phyloP scores from a whole-genome alignment of 2,113 vertebrate genomes.

The Sinocyclocheilus anophthalmus region DNA sequence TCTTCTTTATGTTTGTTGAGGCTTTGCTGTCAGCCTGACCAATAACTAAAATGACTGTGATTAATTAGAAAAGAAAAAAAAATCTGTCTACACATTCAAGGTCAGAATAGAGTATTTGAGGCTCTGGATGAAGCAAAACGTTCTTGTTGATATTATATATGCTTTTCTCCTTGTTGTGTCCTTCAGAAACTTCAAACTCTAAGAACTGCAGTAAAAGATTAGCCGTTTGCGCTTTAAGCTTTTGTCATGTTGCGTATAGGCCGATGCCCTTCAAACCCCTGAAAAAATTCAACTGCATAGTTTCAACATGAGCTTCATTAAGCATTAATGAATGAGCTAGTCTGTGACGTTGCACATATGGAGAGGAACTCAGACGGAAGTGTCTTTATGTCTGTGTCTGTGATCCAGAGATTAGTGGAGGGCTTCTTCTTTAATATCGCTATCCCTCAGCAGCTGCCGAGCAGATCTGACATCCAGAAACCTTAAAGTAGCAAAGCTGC shows the following conservation, averaged over 20 bases:
- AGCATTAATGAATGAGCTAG: neutral
- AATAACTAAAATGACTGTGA: slow-evolving; percentile 34
- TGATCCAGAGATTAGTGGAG: slow-evolving; percentile 64
- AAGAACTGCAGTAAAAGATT: neutral
- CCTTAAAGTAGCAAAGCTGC: slow-evolving; percentile 68
- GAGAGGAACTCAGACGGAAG: neutral
- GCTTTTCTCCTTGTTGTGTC: slow-evolving; percentile 39
- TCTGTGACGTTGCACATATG: neutral
- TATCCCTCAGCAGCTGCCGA: slow-evolving; percentile 71
- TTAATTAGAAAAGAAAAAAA: neutral
- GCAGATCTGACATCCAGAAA: slow-evolving; percentile 67
- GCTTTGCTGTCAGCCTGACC: slow-evolving; percentile 33
- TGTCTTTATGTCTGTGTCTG: slow-evolving; percentile 18
- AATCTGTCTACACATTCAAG: slow-evolving; percentile 23
- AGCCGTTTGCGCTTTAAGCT: neutral
- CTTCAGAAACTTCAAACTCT: neutral
- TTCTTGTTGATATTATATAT: slow-evolving; percentile 36
- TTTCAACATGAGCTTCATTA: neutral
- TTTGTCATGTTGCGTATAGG: slow-evolving; percentile 9
- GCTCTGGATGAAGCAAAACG: slow-evolving; percentile 4
- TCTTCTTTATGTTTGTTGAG: slow-evolving; percentile 41
- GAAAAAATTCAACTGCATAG: neutral
- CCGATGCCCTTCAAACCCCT: neutral
- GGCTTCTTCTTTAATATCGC: slow-evolving; percentile 71
- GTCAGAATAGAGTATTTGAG: slow-evolving; percentile 33